Conservation (phyloP, 1,140 invertebrate genomes). For the Penaeus indicus region DNA sequence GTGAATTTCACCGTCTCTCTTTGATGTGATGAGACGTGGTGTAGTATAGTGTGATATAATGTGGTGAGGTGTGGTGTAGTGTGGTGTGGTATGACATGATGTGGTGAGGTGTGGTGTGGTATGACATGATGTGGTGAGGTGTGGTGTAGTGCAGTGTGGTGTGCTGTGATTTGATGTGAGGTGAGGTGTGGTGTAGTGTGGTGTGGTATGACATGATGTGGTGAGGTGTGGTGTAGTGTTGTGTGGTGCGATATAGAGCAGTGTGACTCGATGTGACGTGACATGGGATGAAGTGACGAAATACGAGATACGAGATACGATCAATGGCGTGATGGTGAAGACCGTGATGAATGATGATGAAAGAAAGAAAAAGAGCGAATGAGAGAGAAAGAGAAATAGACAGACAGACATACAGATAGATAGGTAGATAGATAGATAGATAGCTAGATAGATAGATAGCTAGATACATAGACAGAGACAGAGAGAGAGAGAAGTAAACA, state of each 20-base stretch:
- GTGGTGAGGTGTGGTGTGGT: background rate
- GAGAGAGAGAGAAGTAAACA: too few relatives aligned
- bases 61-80: constrained; percentile 1
- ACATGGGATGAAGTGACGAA: background rate
- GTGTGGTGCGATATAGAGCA: background rate
- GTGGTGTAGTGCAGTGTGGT: background rate
- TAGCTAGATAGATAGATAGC: too few relatives aligned
- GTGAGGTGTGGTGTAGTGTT: background rate
- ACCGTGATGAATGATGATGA: too few relatives aligned
- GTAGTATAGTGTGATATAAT: constrained; percentile 13
- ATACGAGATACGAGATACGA: background rate
- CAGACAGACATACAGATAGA: too few relatives aligned
- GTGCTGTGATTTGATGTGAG: background rate
- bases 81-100: background rate
- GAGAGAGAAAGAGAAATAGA: too few relatives aligned
- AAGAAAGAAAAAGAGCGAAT: too few relatives aligned
- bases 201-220: background rate
- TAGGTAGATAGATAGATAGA: too few relatives aligned
- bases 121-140: background rate
- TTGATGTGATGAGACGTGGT: constrained; percentile 1
- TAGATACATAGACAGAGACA: too few relatives aligned
- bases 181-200: background rate
- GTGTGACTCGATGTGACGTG: background rate
- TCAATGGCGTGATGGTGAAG: too few relatives aligned
- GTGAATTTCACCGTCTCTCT: background rate